Percentiles rank a stretch among this genome's conserved stretches.
Evolutionary conservation across 2,888 invertebrate species (phyloP).

Genomic region (Pandemis corylana): DNA sequence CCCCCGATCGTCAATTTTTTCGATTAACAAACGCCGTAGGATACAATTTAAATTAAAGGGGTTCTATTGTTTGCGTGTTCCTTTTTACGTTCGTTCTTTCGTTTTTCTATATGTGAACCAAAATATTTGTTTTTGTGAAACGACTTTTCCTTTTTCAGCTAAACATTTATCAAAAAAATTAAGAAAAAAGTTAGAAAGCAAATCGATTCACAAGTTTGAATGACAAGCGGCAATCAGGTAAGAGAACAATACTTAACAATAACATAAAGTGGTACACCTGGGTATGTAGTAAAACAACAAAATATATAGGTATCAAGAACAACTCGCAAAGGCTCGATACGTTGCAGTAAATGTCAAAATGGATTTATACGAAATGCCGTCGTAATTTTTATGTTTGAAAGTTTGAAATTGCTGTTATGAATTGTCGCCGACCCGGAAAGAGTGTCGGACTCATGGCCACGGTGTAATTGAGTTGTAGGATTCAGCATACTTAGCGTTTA

Average conservation of each 20-base stretch:
- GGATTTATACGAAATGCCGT: background rate
- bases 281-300: background rate
- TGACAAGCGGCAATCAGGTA: too few relatives aligned
- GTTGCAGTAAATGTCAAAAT: background rate
- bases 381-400: constrained; percentile 1
- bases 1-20: background rate
- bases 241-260: too few relatives aligned
- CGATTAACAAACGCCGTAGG: background rate
- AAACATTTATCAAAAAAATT: too few relatives aligned
- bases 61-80: background rate
- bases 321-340: background rate
- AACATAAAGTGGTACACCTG: too few relatives aligned
- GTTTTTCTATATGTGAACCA: background rate
- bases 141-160: background rate
- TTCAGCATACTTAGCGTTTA: background rate
- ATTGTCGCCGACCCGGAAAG: background rate
- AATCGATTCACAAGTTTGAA: too few relatives aligned
- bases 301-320: background rate
- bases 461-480: background rate
- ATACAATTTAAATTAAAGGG: background rate
- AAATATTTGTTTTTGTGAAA: background rate
- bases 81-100: background rate
- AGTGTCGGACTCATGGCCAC: background rate
- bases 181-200: too few relatives aligned
- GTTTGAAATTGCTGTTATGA: background rate